Evolutionary conservation across 2,888 invertebrate species (phyloP).

Genomic region (Agelastica alni): DNA sequence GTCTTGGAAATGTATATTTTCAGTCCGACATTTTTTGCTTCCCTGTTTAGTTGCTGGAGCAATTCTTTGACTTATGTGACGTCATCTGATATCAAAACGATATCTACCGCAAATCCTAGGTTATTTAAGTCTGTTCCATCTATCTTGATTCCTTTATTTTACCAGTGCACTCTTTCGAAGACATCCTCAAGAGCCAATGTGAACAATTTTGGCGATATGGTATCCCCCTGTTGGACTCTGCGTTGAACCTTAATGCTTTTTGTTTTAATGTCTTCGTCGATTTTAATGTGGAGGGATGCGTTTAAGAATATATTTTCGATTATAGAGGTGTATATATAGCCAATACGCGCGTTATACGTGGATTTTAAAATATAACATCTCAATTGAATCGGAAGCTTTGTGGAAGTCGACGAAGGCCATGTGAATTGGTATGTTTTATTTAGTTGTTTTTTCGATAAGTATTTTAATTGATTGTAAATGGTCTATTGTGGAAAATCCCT

Average conservation of each 20-base stretch:
- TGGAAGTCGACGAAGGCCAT: too few species aligned
- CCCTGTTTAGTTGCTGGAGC: too few species aligned
- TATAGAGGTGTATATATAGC: not conserved
- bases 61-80: too few species aligned
- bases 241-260: not conserved
- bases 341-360: not conserved
- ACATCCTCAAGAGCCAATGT: too few species aligned
- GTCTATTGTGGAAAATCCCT: conserved; percentile 1
- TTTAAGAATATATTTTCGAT: not conserved
- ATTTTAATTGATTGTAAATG: too few species aligned
- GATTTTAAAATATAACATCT: conserved; percentile 1
- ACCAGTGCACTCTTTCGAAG: conserved; percentile 1
- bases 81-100: not conserved
- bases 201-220: too few species aligned
- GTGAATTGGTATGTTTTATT: too few species aligned
- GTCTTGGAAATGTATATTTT: too few species aligned
- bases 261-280: not conserved
- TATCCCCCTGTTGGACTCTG: too few species aligned
- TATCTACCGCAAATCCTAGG: not conserved
- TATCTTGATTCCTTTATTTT: not conserved
- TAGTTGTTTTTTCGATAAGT: conserved; percentile 6
- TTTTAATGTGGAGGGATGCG: not conserved
- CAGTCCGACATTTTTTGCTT: too few species aligned
- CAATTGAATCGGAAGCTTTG: too few species aligned
- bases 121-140: too few species aligned